Percentiles rank a stretch among this genome's conserved stretches.
Conservation (phyloP, 2,113 vertebrate species). For the Otus sunia region DNA sequence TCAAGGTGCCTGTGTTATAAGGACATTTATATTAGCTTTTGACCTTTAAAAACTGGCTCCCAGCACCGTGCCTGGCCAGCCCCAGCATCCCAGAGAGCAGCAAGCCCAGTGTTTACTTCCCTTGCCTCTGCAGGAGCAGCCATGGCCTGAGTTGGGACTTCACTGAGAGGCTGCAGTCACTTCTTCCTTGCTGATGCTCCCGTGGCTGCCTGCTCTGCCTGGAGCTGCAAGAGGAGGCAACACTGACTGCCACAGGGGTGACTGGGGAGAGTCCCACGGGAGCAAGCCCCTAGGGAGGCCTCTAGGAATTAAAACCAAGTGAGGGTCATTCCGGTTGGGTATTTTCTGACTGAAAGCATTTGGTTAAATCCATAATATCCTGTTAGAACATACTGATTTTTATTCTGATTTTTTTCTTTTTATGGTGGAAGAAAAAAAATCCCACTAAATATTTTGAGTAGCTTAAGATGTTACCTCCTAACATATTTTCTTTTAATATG, state of each 20-base stretch:
- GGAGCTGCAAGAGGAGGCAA: background rate
- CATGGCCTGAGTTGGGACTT: background rate
- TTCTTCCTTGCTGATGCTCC: background rate
- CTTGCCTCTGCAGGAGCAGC: background rate
- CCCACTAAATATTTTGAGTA: background rate
- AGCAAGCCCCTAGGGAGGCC: background rate
- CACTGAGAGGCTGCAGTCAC: background rate
- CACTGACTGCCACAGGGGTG: background rate
- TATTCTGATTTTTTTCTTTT: background rate
- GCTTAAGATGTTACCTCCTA: background rate
- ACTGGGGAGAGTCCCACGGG: rapidly evolving
- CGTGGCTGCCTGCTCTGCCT: background rate
- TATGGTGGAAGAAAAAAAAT: background rate
- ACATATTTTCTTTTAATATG: background rate
- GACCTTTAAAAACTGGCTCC: background rate
- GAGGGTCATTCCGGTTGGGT: rapidly evolving
- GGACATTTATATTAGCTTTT: background rate
- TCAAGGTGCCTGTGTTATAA: background rate
- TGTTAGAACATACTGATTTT: background rate
- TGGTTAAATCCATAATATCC: background rate
- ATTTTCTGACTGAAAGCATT: background rate
- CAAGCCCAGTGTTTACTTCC: background rate
- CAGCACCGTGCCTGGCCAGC: background rate
- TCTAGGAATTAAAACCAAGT: background rate
- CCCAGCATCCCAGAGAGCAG: background rate